These are phyloP conservation scores for Benthosema pterotum DNA, from an alignment of 2,797 vertebrate species.

Conservation along the genomic window DNA sequence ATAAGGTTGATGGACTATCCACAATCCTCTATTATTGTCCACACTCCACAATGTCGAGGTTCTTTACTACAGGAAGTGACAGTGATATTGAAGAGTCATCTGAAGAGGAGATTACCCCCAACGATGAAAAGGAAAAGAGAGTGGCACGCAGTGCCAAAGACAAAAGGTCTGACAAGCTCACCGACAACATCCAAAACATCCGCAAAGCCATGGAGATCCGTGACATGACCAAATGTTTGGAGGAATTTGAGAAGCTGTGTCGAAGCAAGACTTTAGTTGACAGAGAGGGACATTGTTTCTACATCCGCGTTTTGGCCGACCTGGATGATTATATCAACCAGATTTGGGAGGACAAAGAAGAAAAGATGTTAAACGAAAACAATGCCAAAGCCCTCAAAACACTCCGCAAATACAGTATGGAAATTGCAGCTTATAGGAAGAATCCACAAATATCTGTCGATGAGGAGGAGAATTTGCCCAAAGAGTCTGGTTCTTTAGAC, in stretches of 20 bases:
- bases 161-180: slow-evolving; percentile 93
- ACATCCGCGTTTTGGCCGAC: slow-evolving; percentile 89
- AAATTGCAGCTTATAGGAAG: slow-evolving; percentile 88
- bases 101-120: too few species aligned
- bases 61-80: too few species aligned
- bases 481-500: slow-evolving; percentile 83
- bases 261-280: too few species aligned
- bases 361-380: slow-evolving; percentile 94
- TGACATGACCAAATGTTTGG: slow-evolving; percentile 92
- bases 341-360: slow-evolving; percentile 95
- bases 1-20: too few species aligned
- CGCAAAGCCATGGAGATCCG: slow-evolving; percentile 95
- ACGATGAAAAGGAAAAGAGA: slow-evolving; percentile 93
- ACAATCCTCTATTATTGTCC: too few species aligned
- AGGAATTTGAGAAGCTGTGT: too few species aligned
- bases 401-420: slow-evolving; percentile 90
- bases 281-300: too few species aligned
- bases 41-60: too few species aligned
- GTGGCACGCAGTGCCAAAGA: slow-evolving; percentile 94
- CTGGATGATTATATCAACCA: slow-evolving; percentile 92
- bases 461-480: slow-evolving; percentile 89
- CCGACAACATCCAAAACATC: slow-evolving; percentile 92
- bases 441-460: slow-evolving; percentile 91
- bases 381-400: slow-evolving; percentile 92
- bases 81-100: too few species aligned